Evolutionary conservation across 2,113 vertebrate genomes (phyloP), one percentile per base, ranked within the genome.

Genomic region (Caloenas nicobarica): DNA sequence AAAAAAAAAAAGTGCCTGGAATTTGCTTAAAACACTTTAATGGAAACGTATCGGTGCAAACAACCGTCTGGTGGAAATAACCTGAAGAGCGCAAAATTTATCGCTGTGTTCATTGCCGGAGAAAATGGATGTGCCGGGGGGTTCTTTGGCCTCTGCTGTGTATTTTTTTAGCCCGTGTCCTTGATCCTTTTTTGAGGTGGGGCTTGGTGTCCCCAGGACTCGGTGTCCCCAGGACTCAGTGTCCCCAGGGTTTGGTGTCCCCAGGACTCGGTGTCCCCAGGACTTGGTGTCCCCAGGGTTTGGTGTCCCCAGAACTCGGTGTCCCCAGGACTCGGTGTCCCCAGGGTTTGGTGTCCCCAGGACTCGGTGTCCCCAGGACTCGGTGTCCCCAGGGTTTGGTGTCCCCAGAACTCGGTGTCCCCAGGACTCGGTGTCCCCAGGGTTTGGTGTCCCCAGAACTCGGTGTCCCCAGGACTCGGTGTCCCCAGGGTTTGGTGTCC

Each of bases 41-140:
- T 5, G 29, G 38, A 33, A 38, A 69, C 1, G 1, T 1, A 9
- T 18, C 0, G 0, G 40, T 7, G 24, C 22, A 33, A 87, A 73
- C 44, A 87, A 73, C 44, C 5, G 29, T 7, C 68, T 3, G 1
- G 44, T 18, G 85, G 60, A 61, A 65, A 65, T 23, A 11, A 51
- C 33, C 36, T 14, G 61, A 14, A 11, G 53, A 23, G 50, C 3
- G 7, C 13, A 16, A 14, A 8, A 44, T 57, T 31, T 25, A 60
- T 60, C 3, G 48, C n/a, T 46, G 6, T 5, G 1, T 31, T 31
- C 51, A 73, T 28, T 44, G 18, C 16, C 19, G 9, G 60, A 16
- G 13, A 2, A 28, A 58, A 58, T 16, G 57, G 74, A 70, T 56
- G 38, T 16, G 36, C 46, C 56, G 1, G 44, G 33, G 33, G 57